Percentiles rank a stretch among this genome's conserved stretches.
Evolutionary conservation across 2,888 invertebrate genomes (phyloP).

Genomic region (Eilema caniola): DNA sequence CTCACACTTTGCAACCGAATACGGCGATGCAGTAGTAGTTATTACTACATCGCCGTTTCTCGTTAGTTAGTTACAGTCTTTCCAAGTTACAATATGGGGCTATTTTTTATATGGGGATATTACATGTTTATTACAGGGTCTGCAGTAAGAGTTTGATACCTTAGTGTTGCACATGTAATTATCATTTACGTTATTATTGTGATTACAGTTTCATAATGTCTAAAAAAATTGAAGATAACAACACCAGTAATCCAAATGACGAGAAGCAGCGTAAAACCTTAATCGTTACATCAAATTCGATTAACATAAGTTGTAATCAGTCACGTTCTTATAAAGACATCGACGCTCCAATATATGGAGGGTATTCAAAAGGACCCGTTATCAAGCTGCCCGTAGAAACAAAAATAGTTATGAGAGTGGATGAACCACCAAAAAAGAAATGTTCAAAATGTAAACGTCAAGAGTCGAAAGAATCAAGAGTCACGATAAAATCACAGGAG

Average conservation of each 20-base stretch:
- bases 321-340: constrained; percentile 20
- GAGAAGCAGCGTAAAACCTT: background rate
- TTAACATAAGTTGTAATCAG: constrained; percentile 9
- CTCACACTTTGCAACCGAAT: too few relatives aligned
- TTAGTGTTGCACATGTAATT: too few relatives aligned
- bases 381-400: constrained; percentile 69
- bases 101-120: too few relatives aligned
- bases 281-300: constrained; percentile 15
- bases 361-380: constrained; percentile 64
- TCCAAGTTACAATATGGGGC: too few relatives aligned
- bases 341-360: constrained; percentile 34
- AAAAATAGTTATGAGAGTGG: constrained; percentile 67
- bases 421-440: constrained; percentile 10
- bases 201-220: constrained; percentile 53
- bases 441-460: constrained; percentile 9
- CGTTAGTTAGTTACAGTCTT: too few relatives aligned
- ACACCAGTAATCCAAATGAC: background rate
- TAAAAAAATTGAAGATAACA: constrained; percentile 26
- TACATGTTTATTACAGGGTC: too few relatives aligned
- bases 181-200: background rate
- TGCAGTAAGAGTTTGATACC: too few relatives aligned
- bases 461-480: constrained; percentile 3
- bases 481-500: background rate
- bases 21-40: too few relatives aligned
- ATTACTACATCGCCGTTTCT: too few relatives aligned